Percentiles rank a stretch among this genome's conserved stretches.
These are phyloP conservation scores for Himalopsyche tibetana DNA, from an alignment of 2,888 invertebrate genomes.

Conservation along the genomic window DNA sequence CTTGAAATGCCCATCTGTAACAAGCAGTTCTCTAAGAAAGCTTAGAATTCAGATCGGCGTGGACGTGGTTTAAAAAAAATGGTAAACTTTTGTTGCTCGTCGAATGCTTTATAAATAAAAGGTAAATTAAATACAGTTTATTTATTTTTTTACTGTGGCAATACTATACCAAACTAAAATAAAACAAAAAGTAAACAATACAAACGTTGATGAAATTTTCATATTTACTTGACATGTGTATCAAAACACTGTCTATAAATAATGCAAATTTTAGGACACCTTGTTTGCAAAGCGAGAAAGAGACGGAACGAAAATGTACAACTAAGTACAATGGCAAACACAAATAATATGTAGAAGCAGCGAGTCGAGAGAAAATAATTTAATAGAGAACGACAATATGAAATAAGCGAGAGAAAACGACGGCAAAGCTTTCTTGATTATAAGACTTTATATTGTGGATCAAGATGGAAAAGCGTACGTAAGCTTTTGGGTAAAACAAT, in stretches of 20 bases:
- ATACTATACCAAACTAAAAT: too few relatives aligned
- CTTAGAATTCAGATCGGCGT: too few relatives aligned
- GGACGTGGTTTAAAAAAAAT: too few relatives aligned
- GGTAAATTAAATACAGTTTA: too few relatives aligned
- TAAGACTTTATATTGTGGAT: conserved; percentile 47
- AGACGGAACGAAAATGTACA: conserved; percentile 21
- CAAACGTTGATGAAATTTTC: neutral
- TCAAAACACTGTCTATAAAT: conserved; percentile 27
- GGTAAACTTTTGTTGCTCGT: too few relatives aligned
- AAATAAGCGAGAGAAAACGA: conserved; percentile 54
- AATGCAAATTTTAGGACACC: conserved; percentile 24
- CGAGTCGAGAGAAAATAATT: conserved; percentile 60
- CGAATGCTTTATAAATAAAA: too few relatives aligned
- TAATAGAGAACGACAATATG: conserved; percentile 61
- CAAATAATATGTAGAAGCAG: conserved; percentile 57
- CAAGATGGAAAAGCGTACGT: neutral
- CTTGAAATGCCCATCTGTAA: too few relatives aligned
- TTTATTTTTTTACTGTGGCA: too few relatives aligned
- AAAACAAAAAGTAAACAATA: too few relatives aligned
- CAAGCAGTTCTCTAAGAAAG: too few relatives aligned
- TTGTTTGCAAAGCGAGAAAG: conserved; percentile 12
- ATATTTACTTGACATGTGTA: neutral
- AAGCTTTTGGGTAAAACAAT: neutral
- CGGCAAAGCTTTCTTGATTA: conserved; percentile 56
- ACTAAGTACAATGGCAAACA: conserved; percentile 56